Conservation (phyloP, 2,888 invertebrate species). For the Drosophila rubida region DNA sequence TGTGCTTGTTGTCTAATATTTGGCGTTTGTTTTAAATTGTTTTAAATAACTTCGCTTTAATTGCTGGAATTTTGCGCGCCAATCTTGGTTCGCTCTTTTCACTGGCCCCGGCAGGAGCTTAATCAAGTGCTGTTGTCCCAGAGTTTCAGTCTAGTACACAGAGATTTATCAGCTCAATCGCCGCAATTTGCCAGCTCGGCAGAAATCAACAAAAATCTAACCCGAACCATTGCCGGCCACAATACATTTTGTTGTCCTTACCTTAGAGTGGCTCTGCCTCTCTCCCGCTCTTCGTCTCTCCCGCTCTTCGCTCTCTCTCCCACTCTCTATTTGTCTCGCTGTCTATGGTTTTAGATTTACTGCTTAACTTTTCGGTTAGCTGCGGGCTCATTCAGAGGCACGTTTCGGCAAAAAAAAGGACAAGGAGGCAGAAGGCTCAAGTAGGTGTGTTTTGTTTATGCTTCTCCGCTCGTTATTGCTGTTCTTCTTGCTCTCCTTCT, state of each 20-base stretch:
- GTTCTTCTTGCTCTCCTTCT: too few species aligned
- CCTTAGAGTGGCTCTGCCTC: neutral
- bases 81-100: slow-evolving; percentile 6
- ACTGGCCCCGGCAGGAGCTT: slow-evolving; percentile 1
- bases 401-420: slow-evolving; percentile 42
- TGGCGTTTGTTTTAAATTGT: neutral
- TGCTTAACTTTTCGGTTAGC: slow-evolving; percentile 69
- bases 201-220: slow-evolving; percentile 44
- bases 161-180: slow-evolving; percentile 53
- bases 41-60: neutral
- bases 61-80: slow-evolving; percentile 2
- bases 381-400: slow-evolving; percentile 49
- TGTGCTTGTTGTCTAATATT: too few species aligned
- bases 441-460: slow-evolving; percentile 71
- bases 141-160: slow-evolving; percentile 36
- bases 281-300: neutral
- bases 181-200: slow-evolving; percentile 52
- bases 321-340: neutral
- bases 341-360: slow-evolving; percentile 70
- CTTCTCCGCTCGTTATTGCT: too few species aligned
- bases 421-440: slow-evolving; percentile 57
- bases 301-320: neutral
- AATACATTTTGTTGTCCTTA: slow-evolving; percentile 34
- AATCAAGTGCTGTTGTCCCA: slow-evolving; percentile 21
- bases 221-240: slow-evolving; percentile 12